Conservation (phyloP, 2,797 vertebrate genomes). For the Ibycter americanus region DNA sequence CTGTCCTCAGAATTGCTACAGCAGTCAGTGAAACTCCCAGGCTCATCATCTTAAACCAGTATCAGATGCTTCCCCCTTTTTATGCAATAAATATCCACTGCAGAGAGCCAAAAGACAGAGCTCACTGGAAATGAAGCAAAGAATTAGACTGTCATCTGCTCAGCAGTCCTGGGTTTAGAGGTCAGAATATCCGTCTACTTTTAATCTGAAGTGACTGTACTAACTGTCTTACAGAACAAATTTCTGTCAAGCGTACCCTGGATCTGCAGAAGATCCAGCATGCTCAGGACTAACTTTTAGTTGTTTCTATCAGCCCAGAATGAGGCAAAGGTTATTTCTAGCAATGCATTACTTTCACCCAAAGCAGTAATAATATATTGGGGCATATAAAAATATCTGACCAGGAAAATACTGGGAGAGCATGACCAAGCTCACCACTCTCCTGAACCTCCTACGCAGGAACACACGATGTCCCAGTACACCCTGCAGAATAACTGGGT, state of each 20-base stretch:
- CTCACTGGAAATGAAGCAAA: background rate
- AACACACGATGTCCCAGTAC: background rate
- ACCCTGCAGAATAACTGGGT: background rate
- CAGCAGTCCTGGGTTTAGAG: background rate
- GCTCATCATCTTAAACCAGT: background rate
- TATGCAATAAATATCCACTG: background rate
- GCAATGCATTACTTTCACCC: background rate
- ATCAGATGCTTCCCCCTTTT: background rate
- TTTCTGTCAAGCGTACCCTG: background rate
- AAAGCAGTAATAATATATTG: background rate
- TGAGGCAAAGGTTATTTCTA: background rate
- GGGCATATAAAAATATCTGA: background rate
- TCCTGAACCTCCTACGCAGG: background rate
- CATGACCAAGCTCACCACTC: background rate
- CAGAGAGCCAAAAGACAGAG: background rate
- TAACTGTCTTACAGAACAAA: background rate
- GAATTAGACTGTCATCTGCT: constrained; percentile 8
- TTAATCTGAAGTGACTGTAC: background rate
- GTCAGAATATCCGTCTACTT: background rate
- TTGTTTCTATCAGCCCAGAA: background rate
- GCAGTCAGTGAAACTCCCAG: background rate
- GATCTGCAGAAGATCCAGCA: background rate
- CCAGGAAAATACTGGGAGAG: background rate
- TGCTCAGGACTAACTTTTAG: background rate
- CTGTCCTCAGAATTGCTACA: background rate